phyloP scores from a whole-genome alignment of 2,888 invertebrate species.

The Dorcus parallelipipedus region DNA sequence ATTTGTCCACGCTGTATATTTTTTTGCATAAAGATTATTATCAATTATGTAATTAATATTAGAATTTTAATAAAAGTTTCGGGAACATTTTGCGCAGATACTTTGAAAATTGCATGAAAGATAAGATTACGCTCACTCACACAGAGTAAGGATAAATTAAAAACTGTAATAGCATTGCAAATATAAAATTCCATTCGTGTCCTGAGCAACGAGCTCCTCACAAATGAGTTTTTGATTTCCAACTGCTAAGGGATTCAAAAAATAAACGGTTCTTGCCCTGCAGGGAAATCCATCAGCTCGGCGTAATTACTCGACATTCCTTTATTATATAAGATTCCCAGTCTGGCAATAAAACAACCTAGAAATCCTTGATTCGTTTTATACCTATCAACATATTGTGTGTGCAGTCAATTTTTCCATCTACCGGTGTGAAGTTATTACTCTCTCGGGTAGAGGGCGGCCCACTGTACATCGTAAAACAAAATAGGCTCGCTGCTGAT shows the following conservation, averaged over 20 bases:
- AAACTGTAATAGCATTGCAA: neutral
- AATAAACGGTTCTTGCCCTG: conserved; percentile 24
- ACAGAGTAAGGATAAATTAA: too few relatives aligned
- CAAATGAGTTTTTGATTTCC: conserved; percentile 45
- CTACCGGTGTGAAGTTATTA: conserved; percentile 30
- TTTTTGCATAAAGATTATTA: too few relatives aligned
- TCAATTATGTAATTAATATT: too few relatives aligned
- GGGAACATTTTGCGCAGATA: too few relatives aligned
- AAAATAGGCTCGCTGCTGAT: conserved; percentile 32
- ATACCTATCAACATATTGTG: conserved; percentile 27
- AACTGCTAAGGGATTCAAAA: conserved; percentile 37
- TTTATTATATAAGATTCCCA: conserved; percentile 30
- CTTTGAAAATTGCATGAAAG: too few relatives aligned
- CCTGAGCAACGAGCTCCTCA: conserved; percentile 30
- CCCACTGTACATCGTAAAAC: conserved; percentile 30
- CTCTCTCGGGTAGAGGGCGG: conserved; percentile 28
- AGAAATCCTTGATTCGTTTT: neutral
- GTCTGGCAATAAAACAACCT: conserved; percentile 30
- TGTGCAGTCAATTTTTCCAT: conserved; percentile 35
- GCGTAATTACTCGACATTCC: conserved; percentile 31
- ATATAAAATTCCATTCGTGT: conserved; percentile 38
- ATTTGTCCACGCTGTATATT: too few relatives aligned
- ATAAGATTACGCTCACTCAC: too few relatives aligned
- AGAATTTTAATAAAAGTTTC: too few relatives aligned
- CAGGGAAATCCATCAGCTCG: conserved; percentile 29